Base-by-base conservation (phyloP, 2,888 invertebrate species). In the Minunthozetes semirufus region DNA sequence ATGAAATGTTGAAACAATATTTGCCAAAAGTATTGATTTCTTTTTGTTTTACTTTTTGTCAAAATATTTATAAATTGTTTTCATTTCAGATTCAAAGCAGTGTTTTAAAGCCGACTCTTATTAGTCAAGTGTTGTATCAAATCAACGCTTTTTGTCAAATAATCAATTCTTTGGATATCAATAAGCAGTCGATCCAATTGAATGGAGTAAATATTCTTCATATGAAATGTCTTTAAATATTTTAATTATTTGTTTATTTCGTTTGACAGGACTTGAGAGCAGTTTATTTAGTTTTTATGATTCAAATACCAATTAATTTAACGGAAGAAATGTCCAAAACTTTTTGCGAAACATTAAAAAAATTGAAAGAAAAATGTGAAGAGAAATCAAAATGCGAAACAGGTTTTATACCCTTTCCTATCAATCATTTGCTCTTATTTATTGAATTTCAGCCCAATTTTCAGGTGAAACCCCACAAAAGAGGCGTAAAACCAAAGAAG, bases 1-100 rank as follows among this genome's bases (percentile, higher is more conserved):
- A 90, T 82, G 90, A 91, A 81, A 94, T 95, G 83, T 87, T 94
- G 82, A 89, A 89, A 80, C 89, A 91, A 77, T 94, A 92, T 82
- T 93, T 94, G 82, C 92, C 94, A 0, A 94, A 93, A 87, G 90
- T 93, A 83, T 80, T 27, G 22, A 27, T 8, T 27, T 61, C n/a
- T n/a, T n/a, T n/a, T 27, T 53, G 53, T 59, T 22, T 59, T 13
- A 19, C 2, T 59, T 17, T 22, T 13, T 27, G 1, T 22, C 4
- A 27, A 25, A 8, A 59, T 27, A 56, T 29, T 25, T 50, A 42
- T n/a, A 68, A 2, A 25, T 33, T 22, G n/a, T n/a, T 46, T 68
- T 56, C 13, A 8, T 19, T 61, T 63, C 48, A 76, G 76, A 50
- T 74, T 50, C 19, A 70, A 22, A 38, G 27, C 13, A 48, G 25